These are phyloP conservation scores for Machaerirhynchus nigripectus DNA, from an alignment of 2,113 vertebrate species.

Conservation along the genomic window DNA sequence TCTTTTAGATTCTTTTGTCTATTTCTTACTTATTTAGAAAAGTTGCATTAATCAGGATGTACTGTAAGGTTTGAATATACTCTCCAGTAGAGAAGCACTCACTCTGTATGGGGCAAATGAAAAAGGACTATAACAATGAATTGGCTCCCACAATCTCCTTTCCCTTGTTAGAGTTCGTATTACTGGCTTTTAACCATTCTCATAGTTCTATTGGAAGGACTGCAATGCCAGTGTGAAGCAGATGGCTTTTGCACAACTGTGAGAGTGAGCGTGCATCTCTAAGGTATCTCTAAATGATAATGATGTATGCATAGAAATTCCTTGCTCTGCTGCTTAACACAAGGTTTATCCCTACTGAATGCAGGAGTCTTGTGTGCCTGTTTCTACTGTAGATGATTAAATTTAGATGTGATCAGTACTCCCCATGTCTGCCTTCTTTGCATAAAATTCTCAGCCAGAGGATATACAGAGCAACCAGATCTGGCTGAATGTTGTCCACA, in stretches of 20 bases:
- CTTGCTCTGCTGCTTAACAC: neutral
- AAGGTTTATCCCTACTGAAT: neutral
- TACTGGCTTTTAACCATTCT: neutral
- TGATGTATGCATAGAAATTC: neutral
- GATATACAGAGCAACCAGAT: neutral
- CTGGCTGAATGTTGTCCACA: neutral
- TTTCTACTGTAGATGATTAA: neutral
- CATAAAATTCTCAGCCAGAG: neutral
- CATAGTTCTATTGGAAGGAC: neutral
- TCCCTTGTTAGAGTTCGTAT: rapidly evolving
- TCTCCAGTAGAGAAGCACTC: neutral
- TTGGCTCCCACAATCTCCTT: rapidly evolving
- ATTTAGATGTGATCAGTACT: neutral
- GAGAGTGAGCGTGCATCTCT: neutral
- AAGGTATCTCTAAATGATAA: neutral
- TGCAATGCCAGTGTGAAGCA: neutral
- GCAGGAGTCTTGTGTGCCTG: neutral
- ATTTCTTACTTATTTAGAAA: neutral
- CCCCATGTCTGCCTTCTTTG: neutral
- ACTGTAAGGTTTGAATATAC: neutral
- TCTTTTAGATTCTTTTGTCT: neutral
- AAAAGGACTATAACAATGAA: neutral
- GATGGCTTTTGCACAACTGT: neutral
- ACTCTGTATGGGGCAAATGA: neutral
- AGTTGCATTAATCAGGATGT: neutral